Conservation (phyloP, 2,113 vertebrate species). For the Apeltes quadracus region DNA sequence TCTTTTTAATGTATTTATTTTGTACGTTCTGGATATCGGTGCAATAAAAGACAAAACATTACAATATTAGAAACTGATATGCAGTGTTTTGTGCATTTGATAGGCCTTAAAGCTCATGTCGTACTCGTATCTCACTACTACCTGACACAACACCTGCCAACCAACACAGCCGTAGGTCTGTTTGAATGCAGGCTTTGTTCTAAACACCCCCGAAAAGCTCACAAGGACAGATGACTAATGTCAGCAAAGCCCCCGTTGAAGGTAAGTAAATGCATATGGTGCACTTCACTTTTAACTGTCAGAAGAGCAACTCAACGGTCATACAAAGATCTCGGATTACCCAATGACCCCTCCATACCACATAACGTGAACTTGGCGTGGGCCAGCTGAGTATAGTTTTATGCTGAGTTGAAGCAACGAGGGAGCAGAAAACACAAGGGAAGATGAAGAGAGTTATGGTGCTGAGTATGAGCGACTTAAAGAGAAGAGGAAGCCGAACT, state of each 20-base stretch:
- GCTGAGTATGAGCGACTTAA: constrained; percentile 33
- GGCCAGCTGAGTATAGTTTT: neutral
- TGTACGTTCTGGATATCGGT: neutral
- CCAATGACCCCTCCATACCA: constrained; percentile 9
- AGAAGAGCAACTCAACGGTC: neutral
- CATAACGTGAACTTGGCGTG: neutral
- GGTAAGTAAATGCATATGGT: neutral
- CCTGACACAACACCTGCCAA: neutral
- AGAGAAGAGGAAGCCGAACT: constrained; percentile 42
- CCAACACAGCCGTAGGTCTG: neutral
- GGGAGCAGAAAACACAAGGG: constrained; percentile 15
- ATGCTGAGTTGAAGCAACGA: constrained; percentile 10
- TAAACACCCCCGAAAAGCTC: neutral
- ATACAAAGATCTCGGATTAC: neutral
- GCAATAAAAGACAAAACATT: neutral
- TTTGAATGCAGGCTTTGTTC: neutral
- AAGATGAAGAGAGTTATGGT: constrained; percentile 22
- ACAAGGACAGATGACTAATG: neutral
- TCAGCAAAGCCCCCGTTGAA: neutral
- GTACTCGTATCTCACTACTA: neutral
- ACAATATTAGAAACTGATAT: neutral
- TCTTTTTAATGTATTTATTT: neutral
- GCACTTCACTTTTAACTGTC: neutral
- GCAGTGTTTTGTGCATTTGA: neutral
- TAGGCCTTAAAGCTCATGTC: neutral